Conservation (phyloP, 2,797 vertebrate genomes). For the Champsocephalus gunnari region DNA sequence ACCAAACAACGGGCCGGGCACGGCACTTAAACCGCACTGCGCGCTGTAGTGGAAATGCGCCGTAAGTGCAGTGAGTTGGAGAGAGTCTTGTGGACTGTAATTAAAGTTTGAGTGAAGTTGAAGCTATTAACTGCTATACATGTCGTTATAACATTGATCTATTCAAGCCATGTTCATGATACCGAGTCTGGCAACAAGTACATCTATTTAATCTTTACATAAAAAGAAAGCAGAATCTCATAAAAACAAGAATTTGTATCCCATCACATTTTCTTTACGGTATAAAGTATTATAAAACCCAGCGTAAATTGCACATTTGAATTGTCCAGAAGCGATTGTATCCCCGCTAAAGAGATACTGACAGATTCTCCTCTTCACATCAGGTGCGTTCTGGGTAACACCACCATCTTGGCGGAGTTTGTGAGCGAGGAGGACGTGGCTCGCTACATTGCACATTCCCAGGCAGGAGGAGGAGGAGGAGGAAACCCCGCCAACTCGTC, state of each 20-base stretch:
- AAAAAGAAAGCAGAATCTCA: neutral
- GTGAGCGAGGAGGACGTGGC: slow-evolving; percentile 97
- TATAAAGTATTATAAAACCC: neutral
- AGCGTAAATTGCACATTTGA: neutral
- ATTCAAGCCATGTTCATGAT: too few relatives aligned
- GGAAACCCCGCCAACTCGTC: slow-evolving; percentile 59
- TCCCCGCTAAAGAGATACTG: neutral
- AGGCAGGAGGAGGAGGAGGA: slow-evolving; percentile 81
- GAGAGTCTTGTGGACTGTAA: neutral
- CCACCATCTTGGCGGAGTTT: slow-evolving; percentile 99
- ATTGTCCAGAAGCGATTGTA: neutral
- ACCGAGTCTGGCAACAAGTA: too few relatives aligned
- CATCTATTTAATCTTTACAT: neutral
- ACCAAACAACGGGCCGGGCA: too few relatives aligned
- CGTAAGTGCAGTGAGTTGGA: too few relatives aligned
- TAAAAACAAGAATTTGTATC: neutral
- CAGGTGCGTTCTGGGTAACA: slow-evolving; percentile 99
- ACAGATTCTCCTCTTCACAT: neutral
- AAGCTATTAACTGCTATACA: neutral
- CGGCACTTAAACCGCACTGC: too few relatives aligned
- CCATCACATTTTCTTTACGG: too few relatives aligned
- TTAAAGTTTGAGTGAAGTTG: neutral
- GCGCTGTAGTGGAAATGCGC: too few relatives aligned
- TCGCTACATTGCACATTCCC: slow-evolving; percentile 98
- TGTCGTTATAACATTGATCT: too few relatives aligned